phyloP scores from a whole-genome alignment of 2,113 vertebrate species.

The Xenopus borealis region DNA sequence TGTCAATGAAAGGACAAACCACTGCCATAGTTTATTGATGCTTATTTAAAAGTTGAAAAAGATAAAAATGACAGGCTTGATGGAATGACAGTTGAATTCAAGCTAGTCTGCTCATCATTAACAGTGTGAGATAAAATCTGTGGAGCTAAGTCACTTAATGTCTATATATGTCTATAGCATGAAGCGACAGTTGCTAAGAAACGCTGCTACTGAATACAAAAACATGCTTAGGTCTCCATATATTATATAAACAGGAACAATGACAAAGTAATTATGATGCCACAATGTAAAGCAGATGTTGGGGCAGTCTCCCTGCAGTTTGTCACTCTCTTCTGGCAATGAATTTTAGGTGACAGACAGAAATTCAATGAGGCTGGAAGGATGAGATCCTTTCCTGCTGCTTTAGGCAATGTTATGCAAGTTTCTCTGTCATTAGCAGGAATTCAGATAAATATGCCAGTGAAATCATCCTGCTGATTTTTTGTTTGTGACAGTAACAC shows the following conservation, averaged over 20 bases:
- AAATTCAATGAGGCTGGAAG: slow-evolving; percentile 2
- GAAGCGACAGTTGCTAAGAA: slow-evolving; percentile 25
- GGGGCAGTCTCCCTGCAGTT: slow-evolving; percentile 10
- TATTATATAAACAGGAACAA: slow-evolving; percentile 21
- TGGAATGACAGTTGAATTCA: no score
- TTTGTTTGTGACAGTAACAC: no score
- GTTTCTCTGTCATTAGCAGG: neutral
- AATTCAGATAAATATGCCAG: neutral
- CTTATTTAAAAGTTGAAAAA: no score
- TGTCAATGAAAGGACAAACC: no score
- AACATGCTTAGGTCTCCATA: slow-evolving; percentile 18
- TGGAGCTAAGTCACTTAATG: slow-evolving; percentile 15
- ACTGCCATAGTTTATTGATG: no score
- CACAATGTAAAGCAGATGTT: slow-evolving; percentile 24
- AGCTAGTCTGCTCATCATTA: slow-evolving; percentile 8
- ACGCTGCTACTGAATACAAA: slow-evolving; percentile 16
- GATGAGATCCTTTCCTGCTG: neutral
- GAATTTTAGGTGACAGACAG: slow-evolving; percentile 4
- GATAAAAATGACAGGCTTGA: no score
- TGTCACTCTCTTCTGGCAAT: neutral
- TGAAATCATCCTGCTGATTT: neutral
- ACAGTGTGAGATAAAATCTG: slow-evolving; percentile 35
- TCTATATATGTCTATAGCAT: slow-evolving; percentile 13
- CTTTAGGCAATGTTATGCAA: neutral
- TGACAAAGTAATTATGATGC: slow-evolving; percentile 25